These are phyloP conservation scores for Oceanites oceanicus DNA, from an alignment of 2,113 vertebrate species.

Conservation along the genomic window DNA sequence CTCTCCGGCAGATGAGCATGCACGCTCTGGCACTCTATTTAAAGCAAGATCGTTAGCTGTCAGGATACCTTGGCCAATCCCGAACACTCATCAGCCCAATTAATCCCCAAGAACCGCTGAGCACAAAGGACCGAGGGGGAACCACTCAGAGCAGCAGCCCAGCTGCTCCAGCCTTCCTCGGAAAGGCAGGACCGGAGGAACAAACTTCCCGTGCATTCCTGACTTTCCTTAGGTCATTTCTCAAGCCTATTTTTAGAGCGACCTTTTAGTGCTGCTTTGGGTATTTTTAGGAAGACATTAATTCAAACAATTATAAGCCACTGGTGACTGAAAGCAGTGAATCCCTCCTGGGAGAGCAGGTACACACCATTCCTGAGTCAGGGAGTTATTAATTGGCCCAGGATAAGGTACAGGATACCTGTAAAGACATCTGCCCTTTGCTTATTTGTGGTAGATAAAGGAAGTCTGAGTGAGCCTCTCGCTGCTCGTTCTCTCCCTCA, in stretches of 20 bases:
- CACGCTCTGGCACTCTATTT: background rate
- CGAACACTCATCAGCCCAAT: background rate
- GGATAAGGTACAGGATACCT: background rate
- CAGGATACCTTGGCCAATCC: slow-evolving; percentile 27
- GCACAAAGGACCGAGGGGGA: background rate
- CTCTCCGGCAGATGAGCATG: background rate
- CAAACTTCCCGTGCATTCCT: background rate
- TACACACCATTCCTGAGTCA: background rate
- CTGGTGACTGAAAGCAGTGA: background rate
- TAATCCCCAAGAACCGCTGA: background rate
- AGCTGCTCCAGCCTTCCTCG: background rate
- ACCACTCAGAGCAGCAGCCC: background rate
- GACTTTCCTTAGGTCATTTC: background rate
- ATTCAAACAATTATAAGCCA: background rate
- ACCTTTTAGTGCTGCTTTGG: background rate
- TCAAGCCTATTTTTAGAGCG: background rate
- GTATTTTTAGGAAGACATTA: background rate
- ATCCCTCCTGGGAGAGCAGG: background rate
- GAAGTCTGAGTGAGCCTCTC: background rate
- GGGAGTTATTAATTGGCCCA: background rate
- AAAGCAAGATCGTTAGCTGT: background rate
- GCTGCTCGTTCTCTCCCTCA: background rate
- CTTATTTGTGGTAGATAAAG: background rate
- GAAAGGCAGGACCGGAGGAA: background rate
- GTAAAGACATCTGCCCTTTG: background rate